Percentiles rank a stretch among this genome's conserved stretches.
phyloP scores from a whole-genome alignment of 2,888 invertebrate genomes.

The Cerastis rubricosa region DNA sequence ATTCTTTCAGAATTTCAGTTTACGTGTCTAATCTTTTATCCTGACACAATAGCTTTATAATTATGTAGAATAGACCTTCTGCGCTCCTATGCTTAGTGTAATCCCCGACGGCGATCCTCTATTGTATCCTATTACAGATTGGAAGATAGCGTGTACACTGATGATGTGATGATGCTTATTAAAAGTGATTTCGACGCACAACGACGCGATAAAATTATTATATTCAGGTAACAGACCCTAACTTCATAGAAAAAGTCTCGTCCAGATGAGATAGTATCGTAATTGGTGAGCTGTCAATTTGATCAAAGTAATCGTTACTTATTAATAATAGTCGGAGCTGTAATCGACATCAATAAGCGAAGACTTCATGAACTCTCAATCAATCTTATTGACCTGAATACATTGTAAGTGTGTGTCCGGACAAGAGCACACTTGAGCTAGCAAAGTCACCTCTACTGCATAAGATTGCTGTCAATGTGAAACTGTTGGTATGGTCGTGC shows the following conservation, averaged over 20 bases:
- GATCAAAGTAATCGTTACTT: constrained; percentile 24
- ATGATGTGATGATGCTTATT: constrained; percentile 44
- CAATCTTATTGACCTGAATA: constrained; percentile 55
- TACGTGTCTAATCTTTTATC: neutral
- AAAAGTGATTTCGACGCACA: constrained; percentile 49
- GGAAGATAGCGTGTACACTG: constrained; percentile 36
- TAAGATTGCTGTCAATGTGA: neutral
- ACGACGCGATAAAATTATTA: constrained; percentile 17
- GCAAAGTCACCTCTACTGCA: constrained; percentile 8
- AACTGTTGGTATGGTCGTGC: neutral
- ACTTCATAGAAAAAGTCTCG: constrained; percentile 14
- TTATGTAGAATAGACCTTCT: constrained; percentile 16
- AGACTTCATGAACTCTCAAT: constrained; percentile 47
- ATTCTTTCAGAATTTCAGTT: neutral
- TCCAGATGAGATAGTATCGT: constrained; percentile 8
- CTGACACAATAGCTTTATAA: too few species aligned
- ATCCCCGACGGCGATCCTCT: constrained; percentile 31
- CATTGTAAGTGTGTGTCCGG: constrained; percentile 22
- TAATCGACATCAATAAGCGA: constrained; percentile 35
- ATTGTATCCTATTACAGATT: constrained; percentile 51
- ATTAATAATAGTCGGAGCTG: constrained; percentile 31
- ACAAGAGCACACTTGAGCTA: neutral
- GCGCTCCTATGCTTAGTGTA: neutral
- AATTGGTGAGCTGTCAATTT: constrained; percentile 38
- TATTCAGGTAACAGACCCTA: constrained; percentile 27